Evolutionary conservation across 37 sponge, comb jelly and placozoan genomes (phyloP).

Genomic region (Ianthella basta): DNA sequence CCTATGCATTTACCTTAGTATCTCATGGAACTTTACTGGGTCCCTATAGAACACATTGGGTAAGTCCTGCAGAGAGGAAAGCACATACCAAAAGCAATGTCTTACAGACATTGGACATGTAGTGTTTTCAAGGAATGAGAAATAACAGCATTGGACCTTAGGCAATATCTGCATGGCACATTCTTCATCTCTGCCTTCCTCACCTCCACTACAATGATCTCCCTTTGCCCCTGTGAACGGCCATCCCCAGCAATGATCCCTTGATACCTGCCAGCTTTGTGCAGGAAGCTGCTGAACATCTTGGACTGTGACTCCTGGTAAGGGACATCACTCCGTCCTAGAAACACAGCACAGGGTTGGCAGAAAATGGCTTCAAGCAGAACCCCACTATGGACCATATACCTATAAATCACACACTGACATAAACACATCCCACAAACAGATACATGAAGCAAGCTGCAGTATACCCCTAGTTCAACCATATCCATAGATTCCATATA

Average conservation of each 20-base stretch:
- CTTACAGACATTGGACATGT: not conserved
- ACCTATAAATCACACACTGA: not conserved
- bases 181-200: not conserved
- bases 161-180: no score
- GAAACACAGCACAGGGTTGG: not conserved
- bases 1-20: conserved; percentile 70
- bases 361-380: not conserved
- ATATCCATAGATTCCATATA: no score
- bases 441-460: no score
- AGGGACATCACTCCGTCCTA: conserved; percentile 21
- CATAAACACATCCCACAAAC: not conserved
- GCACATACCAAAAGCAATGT: not conserved
- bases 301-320: conserved; percentile 62
- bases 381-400: not conserved
- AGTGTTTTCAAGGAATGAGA: no score
- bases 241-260: conserved; percentile 37
- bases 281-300: conserved; percentile 71
- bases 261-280: conserved; percentile 62
- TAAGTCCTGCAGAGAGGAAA: conserved; percentile 60
- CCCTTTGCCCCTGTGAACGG: conserved; percentile 11
- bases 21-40: conserved; percentile 63
- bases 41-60: conserved; percentile 82
- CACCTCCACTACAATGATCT: conserved; percentile 75
- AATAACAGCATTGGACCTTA: no score
- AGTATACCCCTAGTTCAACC: no score